Conservation (phyloP, 2,113 vertebrate species). For the Motacilla tschutschensis region DNA sequence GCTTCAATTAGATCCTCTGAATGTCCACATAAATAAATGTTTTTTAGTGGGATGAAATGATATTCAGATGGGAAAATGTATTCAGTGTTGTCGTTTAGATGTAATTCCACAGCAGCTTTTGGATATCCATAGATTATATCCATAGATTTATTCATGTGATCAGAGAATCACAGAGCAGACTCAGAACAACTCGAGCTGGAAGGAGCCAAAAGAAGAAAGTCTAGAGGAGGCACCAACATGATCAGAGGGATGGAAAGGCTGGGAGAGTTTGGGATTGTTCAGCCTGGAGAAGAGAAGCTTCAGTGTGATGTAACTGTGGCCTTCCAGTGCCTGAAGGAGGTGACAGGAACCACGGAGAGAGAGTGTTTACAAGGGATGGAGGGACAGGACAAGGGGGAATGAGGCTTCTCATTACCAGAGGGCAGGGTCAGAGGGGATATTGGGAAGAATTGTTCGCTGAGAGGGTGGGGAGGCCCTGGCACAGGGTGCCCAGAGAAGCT, state of each 20-base stretch:
- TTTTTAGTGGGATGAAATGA: not conserved
- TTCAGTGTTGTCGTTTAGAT: not conserved
- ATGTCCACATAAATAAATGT: not conserved
- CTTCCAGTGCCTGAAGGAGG: not conserved
- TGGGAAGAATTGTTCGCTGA: accelerated
- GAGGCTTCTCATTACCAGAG: not conserved
- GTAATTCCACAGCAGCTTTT: not conserved
- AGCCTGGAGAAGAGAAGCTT: not conserved
- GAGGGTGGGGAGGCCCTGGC: accelerated
- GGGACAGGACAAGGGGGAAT: not conserved
- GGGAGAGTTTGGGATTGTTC: not conserved
- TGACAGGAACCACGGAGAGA: not conserved
- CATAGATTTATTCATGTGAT: not conserved
- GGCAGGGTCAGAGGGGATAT: accelerated
- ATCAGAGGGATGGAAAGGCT: not conserved
- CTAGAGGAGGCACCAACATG: not conserved
- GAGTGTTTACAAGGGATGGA: not conserved
- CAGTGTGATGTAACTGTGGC: accelerated
- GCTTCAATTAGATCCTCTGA: not conserved
- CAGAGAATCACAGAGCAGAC: no score
- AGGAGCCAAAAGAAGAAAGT: not conserved
- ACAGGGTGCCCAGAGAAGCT: not conserved
- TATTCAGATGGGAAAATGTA: not conserved
- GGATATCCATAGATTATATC: no score
- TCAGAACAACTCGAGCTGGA: not conserved